Base-by-base conservation (phyloP, 1,140 invertebrate species). In the Drosophila eugracilis region DNA sequence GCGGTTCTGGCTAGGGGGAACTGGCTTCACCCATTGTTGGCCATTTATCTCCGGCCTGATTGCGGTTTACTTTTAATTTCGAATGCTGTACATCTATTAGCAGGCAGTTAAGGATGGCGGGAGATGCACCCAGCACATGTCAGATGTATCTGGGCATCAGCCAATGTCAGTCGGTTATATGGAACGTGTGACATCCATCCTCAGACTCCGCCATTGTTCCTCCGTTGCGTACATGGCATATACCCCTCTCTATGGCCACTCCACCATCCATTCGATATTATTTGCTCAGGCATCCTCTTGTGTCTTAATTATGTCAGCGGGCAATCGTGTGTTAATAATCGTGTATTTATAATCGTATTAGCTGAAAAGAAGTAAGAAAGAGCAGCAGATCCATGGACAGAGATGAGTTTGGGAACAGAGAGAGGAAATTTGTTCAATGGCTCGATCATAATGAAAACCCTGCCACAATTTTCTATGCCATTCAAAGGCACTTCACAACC, bases 251-350 rank as follows among this genome's bases (percentile, higher is more conserved):
- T 14, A 44, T 14, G 22, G 19, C 34, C 50, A 39, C 22, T 37
- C 44, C 44, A 37, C 44, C 55, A 58, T 49, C 34, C 42, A 69
- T 57, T 52, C 63, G 42, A 30, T n/a, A n/a, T 53, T 81, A 71
- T 80, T 86, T 78, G 77, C 42, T 66, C 81, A 65, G 62, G 41
- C 79, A 42, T 57, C 28, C 71, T 72, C 74, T 75, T 59, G 60
- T 88, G 83, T 88, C 83, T 88, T 88, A 88, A 88, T 88, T 88
- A 88, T 88, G 83, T 88, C 83, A 78, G 49, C 70, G 60, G 50
- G 75, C 83, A 88, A 88, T 88, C 83, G 83, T 88, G 83, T 88
- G 83, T 88, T 83, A 88, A 83, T 88, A 88, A 88, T 88, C 83
- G 83, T 41, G 88, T 88, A 88, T 88, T 88, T 88, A 88, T 88